These are phyloP conservation scores for Lottia scabra DNA, from an alignment of 2,888 invertebrate genomes.

Conservation along the genomic window DNA sequence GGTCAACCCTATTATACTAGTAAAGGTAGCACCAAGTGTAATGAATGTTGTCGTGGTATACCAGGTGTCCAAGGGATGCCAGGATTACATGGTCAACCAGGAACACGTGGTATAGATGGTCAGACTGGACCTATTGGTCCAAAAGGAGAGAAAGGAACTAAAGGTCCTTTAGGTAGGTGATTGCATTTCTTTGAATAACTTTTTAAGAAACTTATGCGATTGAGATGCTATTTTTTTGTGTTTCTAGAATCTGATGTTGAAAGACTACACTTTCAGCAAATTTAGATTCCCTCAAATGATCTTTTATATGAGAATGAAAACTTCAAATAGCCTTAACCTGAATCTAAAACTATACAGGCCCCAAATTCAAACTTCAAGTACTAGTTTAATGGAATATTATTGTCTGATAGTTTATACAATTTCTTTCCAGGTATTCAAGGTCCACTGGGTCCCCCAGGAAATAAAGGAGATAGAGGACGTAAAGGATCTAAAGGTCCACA, in stretches of 20 bases:
- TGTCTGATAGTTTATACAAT: not conserved
- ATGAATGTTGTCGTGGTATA: slow-evolving; percentile 49
- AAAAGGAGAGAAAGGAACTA: slow-evolving; percentile 51
- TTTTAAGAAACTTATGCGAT: too few relatives aligned
- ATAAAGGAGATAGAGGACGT: slow-evolving; percentile 40
- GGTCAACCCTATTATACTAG: slow-evolving; percentile 19
- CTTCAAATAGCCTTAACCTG: too few relatives aligned
- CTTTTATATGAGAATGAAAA: too few relatives aligned
- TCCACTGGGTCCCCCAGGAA: slow-evolving; percentile 37
- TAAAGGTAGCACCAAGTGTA: slow-evolving; percentile 35
- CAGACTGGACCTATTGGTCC: slow-evolving; percentile 55
- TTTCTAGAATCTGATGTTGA: too few relatives aligned
- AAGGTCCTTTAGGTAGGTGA: slow-evolving; percentile 41
- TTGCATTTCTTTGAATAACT: too few relatives aligned
- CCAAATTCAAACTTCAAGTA: not conserved
- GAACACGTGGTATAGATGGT: slow-evolving; percentile 52
- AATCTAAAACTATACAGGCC: too few relatives aligned
- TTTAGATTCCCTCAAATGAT: too few relatives aligned
- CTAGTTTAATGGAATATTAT: not conserved
- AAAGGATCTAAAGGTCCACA: slow-evolving; percentile 48
- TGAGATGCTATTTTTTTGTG: too few relatives aligned
- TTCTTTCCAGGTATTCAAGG: slow-evolving; percentile 38
- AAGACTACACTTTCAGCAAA: too few relatives aligned
- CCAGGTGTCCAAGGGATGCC: slow-evolving; percentile 58
- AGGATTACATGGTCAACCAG: slow-evolving; percentile 58